A percentile compares a stretch with the other conserved stretches of the same genome.
phyloP scores from a whole-genome alignment of 2,797 vertebrate species.

The Xerus rutilus region DNA sequence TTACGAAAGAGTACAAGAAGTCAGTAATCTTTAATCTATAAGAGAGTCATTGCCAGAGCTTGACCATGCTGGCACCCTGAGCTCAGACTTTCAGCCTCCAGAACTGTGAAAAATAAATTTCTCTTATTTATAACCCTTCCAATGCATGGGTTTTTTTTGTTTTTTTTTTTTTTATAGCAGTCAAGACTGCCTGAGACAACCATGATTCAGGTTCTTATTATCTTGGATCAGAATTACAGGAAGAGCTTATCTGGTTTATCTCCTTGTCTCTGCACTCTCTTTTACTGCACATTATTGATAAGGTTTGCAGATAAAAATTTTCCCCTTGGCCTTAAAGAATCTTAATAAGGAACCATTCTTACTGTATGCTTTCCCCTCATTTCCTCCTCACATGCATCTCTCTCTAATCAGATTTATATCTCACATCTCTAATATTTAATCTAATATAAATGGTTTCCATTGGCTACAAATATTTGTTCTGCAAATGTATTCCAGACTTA shows the following conservation, averaged over 20 bases:
- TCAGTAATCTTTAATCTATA: background rate
- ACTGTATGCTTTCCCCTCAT: background rate
- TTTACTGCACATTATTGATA: background rate
- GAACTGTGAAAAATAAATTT: background rate
- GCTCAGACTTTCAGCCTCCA: background rate
- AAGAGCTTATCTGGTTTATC: background rate
- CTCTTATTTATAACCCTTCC: background rate
- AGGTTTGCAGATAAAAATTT: background rate
- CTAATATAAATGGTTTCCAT: background rate
- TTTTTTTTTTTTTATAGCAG: too few relatives aligned
- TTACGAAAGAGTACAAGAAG: background rate
- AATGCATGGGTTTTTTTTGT: too few relatives aligned
- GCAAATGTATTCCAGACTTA: background rate
- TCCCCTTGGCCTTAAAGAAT: background rate
- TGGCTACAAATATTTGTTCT: background rate
- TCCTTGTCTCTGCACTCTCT: background rate
- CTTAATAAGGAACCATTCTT: background rate
- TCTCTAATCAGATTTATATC: background rate
- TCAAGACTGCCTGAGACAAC: background rate
- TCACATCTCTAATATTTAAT: background rate
- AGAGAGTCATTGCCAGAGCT: background rate
- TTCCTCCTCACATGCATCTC: background rate
- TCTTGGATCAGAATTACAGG: background rate
- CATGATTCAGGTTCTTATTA: conserved; percentile 18
- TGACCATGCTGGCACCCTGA: background rate